A percentile compares a stretch with the other conserved stretches of the same genome.
Conservation (phyloP, 1,140 invertebrate species). For the Geopemphigus sp. region DNA sequence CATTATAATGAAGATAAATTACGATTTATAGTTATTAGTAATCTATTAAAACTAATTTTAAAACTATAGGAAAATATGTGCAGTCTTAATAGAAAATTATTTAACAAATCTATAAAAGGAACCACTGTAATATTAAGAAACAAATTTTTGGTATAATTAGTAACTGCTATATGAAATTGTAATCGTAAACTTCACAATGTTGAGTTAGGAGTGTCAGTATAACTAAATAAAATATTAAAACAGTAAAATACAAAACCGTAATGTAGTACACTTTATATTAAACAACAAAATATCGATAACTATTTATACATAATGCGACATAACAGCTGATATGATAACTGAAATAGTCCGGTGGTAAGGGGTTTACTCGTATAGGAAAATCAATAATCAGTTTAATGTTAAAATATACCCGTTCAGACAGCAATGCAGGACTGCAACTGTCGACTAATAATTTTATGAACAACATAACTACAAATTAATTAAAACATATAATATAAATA, state of each 20-base stretch:
- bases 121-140: neutral
- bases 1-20: constrained; percentile 1
- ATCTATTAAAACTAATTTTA: neutral
- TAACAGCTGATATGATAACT: constrained; percentile 38
- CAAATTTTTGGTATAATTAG: neutral
- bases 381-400: constrained; percentile 13
- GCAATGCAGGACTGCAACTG: constrained; percentile 15
- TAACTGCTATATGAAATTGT: neutral
- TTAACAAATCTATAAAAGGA: constrained; percentile 3
- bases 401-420: neutral
- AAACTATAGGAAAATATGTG: constrained; percentile 16
- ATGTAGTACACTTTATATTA: too few species aligned
- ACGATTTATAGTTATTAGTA: neutral
- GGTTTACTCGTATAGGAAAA: neutral
- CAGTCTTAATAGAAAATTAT: neutral
- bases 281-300: neutral
- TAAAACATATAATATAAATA: too few species aligned
- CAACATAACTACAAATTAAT: too few species aligned
- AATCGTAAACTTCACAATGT: neutral
- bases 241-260: neutral
- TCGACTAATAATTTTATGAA: neutral
- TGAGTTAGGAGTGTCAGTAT: neutral
- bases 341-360: too few species aligned
- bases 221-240: too few species aligned
- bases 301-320: neutral